phyloP scores from a whole-genome alignment of 2,113 vertebrate genomes.

The Mungos mungo region DNA sequence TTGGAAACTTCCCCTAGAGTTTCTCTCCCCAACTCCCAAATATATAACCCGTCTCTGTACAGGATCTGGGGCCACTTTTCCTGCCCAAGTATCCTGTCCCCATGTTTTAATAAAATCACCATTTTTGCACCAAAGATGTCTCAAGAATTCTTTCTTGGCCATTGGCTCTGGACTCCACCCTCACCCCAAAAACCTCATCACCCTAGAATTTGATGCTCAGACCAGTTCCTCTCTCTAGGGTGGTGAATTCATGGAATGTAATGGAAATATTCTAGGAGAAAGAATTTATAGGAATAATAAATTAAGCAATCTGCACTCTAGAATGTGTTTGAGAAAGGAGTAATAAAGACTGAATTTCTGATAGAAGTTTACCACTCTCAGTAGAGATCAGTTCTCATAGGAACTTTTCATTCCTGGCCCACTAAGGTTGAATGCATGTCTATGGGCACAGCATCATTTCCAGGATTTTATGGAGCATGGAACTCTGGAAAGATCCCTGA shows the following conservation, averaged over 20 bases:
- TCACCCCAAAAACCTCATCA: too few relatives aligned
- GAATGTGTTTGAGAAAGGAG: not conserved
- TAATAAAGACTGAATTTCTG: not conserved
- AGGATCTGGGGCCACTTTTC: too few relatives aligned
- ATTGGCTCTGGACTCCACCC: too few relatives aligned
- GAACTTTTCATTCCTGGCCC: not conserved
- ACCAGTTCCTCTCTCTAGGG: rapidly evolving
- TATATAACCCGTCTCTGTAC: too few relatives aligned
- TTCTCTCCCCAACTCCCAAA: too few relatives aligned
- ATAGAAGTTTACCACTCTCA: not conserved
- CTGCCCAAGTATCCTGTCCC: too few relatives aligned
- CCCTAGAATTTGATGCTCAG: not conserved
- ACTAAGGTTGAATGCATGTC: rapidly evolving
- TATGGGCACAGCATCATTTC: too few relatives aligned
- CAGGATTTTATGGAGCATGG: not conserved
- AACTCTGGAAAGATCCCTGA: not conserved
- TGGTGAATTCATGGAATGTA: not conserved
- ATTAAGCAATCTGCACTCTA: not conserved
- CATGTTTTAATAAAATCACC: too few relatives aligned
- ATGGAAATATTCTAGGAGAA: not conserved
- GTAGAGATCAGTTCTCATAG: not conserved
- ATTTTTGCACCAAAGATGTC: too few relatives aligned
- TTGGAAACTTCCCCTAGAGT: too few relatives aligned
- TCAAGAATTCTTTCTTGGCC: too few relatives aligned
- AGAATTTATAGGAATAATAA: not conserved